Evolutionary conservation across 2,888 invertebrate genomes (phyloP).

Genomic region (Diarsia brunnea): DNA sequence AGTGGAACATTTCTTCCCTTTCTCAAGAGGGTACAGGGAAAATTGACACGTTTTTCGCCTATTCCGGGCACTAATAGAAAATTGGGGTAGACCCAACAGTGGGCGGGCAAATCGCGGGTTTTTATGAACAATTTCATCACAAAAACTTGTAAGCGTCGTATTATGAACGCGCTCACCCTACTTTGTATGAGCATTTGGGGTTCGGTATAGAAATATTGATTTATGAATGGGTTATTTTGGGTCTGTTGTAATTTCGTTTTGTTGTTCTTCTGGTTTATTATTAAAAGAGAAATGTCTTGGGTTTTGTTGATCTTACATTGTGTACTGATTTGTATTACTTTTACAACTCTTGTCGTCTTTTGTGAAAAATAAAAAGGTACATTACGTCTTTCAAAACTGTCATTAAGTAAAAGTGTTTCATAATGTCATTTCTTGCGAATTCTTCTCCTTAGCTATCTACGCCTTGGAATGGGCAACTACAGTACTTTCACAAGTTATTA

Average conservation of each 20-base stretch:
- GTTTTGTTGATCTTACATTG: neutral
- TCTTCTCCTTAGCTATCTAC: too few relatives aligned
- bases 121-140: conserved; percentile 65
- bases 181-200: conserved; percentile 45
- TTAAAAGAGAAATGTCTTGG: neutral
- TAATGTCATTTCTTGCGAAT: too few relatives aligned
- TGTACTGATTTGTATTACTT: neutral
- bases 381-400: neutral
- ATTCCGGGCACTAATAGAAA: conserved; percentile 63
- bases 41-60: conserved; percentile 62
- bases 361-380: neutral
- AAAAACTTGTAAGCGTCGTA: conserved; percentile 61
- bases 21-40: conserved; percentile 38
- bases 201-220: conserved; percentile 41
- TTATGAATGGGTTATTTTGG: conserved; percentile 35
- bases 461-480: too few relatives aligned
- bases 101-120: conserved; percentile 35
- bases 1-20: conserved; percentile 42
- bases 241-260: conserved; percentile 10
- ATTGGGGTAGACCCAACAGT: conserved; percentile 56
- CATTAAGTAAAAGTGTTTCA: too few relatives aligned
- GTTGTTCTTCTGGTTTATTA: conserved; percentile 1
- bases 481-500: too few relatives aligned
- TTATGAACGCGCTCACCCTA: conserved; percentile 53
- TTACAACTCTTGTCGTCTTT: neutral